A percentile compares a stretch with the other conserved stretches of the same genome.
Conservation (phyloP, 2,888 invertebrate genomes). For the Sinelater perroti region DNA sequence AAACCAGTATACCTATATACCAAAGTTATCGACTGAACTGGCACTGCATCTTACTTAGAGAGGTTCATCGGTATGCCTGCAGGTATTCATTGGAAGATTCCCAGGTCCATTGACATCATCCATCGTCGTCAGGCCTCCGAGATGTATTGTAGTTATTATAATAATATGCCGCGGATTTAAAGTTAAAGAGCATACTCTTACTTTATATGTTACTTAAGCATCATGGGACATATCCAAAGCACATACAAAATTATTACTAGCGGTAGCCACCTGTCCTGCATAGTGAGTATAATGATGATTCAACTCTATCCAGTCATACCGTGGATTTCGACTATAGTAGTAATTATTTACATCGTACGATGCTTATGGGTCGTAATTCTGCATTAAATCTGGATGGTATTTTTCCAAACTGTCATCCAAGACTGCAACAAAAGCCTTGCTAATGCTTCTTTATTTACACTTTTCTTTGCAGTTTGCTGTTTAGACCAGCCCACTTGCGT, state of each 20-base stretch:
- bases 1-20: no score
- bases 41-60: no score
- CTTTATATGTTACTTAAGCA: conserved; percentile 96
- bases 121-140: conserved; percentile 99
- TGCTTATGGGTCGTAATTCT: conserved; percentile 93
- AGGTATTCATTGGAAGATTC: conserved; percentile 91
- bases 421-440: conserved; percentile 95
- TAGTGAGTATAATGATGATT: conserved; percentile 95
- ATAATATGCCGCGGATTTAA: conserved; percentile 96
- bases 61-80: no score
- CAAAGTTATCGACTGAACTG: no score
- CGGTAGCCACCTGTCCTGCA: conserved; percentile 97
- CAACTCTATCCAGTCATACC: conserved; percentile 96
- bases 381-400: conserved; percentile 90
- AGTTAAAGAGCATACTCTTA: conserved; percentile 94
- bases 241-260: conserved; percentile 95
- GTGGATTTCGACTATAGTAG: conserved; percentile 95
- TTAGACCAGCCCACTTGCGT: conserved; percentile 82
- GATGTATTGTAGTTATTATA: conserved; percentile 98
- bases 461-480: conserved; percentile 81
- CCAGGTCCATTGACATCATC: conserved; percentile 97
- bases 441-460: conserved; percentile 83
- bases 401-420: conserved; percentile 96
- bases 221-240: conserved; percentile 96
- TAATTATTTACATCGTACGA: conserved; percentile 97